phyloP scores from a whole-genome alignment of 2,113 vertebrate genomes.

The Aspiorhynchus laticeps region DNA sequence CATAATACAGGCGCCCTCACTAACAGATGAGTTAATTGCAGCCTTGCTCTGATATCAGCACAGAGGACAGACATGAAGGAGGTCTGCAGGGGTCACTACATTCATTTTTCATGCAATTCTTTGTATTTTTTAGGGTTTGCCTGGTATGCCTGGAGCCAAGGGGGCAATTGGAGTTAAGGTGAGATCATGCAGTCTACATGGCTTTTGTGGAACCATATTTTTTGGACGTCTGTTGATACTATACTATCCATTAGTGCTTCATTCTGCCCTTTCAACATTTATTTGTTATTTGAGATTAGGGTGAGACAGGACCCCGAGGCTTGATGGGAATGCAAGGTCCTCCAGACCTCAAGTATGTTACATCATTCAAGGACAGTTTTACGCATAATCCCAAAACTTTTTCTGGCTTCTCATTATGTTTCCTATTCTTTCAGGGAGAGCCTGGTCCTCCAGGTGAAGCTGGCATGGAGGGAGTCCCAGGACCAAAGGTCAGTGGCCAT shows the following conservation, averaged over 20 bases:
- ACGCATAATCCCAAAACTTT: not conserved
- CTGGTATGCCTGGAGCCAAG: conserved; percentile 88
- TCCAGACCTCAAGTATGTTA: conserved; percentile 81
- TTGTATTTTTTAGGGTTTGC: conserved; percentile 79
- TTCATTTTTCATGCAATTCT: conserved; percentile 28
- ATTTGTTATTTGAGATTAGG: conserved; percentile 69
- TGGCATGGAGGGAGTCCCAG: conserved; percentile 86
- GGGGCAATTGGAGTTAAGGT: conserved; percentile 88
- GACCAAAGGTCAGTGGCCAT: conserved; percentile 80
- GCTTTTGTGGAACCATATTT: not conserved
- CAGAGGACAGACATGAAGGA: conserved; percentile 18
- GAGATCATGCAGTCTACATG: conserved; percentile 42
- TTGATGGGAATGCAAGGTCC: conserved; percentile 78
- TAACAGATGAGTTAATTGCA: conserved; percentile 58
- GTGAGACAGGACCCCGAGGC: conserved; percentile 84
- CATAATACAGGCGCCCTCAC: conserved; percentile 61
- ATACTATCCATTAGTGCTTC: not conserved
- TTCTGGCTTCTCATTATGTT: not conserved
- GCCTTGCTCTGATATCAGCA: conserved; percentile 12
- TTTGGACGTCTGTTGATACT: not conserved
- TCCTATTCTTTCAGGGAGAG: conserved; percentile 79
- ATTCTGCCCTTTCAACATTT: not conserved
- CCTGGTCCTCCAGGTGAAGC: conserved; percentile 88
- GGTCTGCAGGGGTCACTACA: conserved; percentile 23
- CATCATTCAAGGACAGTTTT: conserved; percentile 4